phyloP scores from a whole-genome alignment of 2,888 invertebrate species.

The Lasioglossum morio region DNA sequence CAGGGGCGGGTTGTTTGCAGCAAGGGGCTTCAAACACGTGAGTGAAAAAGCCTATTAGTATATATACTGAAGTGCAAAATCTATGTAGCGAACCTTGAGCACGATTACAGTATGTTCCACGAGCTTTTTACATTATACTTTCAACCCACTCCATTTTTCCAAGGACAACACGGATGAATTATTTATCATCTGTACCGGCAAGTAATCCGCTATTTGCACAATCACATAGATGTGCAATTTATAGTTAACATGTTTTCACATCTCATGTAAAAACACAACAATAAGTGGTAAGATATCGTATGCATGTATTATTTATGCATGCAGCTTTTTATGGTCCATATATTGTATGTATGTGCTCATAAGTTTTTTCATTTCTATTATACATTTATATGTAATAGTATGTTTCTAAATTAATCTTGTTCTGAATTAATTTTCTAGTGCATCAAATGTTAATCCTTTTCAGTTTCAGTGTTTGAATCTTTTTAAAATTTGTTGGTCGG shows the following conservation, averaged over 20 bases:
- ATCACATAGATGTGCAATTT: neutral
- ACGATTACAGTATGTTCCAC: neutral
- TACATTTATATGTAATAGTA: neutral
- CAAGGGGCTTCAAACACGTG: slow-evolving; percentile 25
- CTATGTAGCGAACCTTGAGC: neutral
- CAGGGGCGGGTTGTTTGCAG: slow-evolving; percentile 29
- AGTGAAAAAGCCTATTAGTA: slow-evolving; percentile 43
- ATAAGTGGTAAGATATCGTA: neutral
- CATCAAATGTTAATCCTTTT: neutral
- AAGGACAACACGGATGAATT: neutral
- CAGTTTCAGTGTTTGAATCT: neutral
- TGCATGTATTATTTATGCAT: neutral
- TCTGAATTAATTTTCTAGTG: neutral
- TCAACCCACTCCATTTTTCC: neutral
- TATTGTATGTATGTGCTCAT: no score
- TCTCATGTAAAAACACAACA: neutral
- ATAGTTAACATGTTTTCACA: neutral
- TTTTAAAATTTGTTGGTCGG: neutral
- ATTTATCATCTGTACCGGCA: neutral
- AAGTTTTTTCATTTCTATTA: neutral
- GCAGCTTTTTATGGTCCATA: neutral
- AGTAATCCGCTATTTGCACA: neutral
- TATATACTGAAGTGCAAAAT: slow-evolving; percentile 36
- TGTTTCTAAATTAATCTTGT: no score
- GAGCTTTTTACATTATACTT: neutral